These are phyloP conservation scores for Chymomyza fuscimana DNA, from an alignment of 2,888 invertebrate genomes.

Conservation along the genomic window DNA sequence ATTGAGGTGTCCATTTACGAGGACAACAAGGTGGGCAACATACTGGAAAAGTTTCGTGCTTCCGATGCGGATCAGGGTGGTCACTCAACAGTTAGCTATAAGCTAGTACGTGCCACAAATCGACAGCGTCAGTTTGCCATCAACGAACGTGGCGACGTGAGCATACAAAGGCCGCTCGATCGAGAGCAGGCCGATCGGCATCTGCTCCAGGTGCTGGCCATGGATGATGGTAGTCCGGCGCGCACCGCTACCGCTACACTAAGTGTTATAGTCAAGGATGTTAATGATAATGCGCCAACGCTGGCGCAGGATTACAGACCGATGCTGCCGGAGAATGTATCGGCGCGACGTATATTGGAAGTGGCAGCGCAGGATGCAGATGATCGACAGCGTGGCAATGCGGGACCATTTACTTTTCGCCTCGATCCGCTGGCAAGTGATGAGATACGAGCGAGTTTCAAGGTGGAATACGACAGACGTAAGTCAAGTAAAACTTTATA, in stretches of 20 bases:
- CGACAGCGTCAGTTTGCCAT: slow-evolving; percentile 95
- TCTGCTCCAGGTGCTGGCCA: slow-evolving; percentile 95
- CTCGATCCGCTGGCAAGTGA: slow-evolving; percentile 95
- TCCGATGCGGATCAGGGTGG: slow-evolving; percentile 97
- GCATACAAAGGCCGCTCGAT: slow-evolving; percentile 93
- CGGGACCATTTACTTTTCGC: slow-evolving; percentile 95
- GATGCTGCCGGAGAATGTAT: slow-evolving; percentile 93
- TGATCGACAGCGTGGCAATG: slow-evolving; percentile 94
- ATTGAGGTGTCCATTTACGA: slow-evolving; percentile 94
- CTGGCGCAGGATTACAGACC: slow-evolving; percentile 94
- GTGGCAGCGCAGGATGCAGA: slow-evolving; percentile 95
- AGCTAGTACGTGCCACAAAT: slow-evolving; percentile 93
- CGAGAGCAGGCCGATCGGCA: slow-evolving; percentile 95
- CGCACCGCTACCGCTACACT: slow-evolving; percentile 95
- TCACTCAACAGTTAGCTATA: slow-evolving; percentile 92
- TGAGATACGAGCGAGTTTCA: slow-evolving; percentile 94
- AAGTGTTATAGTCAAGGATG: slow-evolving; percentile 95
- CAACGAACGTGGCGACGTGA: slow-evolving; percentile 95
- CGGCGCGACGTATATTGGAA: slow-evolving; percentile 93
- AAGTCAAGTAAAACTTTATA: slow-evolving; percentile 77
- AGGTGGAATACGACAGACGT: slow-evolving; percentile 97
- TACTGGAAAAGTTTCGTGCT: slow-evolving; percentile 94
- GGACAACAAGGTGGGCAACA: slow-evolving; percentile 93
- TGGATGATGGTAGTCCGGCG: slow-evolving; percentile 94
- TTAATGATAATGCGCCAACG: slow-evolving; percentile 95